Evolutionary conservation across 64 coral and sea anemone genomes (phyloP).

Genomic region (Dendronephthya gigantea): DNA sequence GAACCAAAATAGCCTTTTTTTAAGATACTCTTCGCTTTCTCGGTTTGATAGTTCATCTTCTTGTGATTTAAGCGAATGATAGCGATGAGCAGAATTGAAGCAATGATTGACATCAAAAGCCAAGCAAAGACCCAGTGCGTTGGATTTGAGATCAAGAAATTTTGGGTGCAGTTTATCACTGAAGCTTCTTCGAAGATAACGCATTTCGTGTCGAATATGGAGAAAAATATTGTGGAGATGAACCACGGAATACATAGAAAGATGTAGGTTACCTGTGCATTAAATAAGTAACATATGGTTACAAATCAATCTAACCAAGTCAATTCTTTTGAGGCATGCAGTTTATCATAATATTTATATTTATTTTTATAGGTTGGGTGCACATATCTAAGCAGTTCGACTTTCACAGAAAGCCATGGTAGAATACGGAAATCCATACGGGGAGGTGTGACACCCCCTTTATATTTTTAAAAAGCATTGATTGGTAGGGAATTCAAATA

Average conservation of each 20-base stretch:
- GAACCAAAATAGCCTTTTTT: not conserved
- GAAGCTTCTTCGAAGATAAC: not conserved
- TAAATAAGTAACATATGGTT: too few relatives aligned
- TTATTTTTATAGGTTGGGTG: too few relatives aligned
- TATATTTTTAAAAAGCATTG: too few relatives aligned
- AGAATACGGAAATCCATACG: too few relatives aligned
- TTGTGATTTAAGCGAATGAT: not conserved
- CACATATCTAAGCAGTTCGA: too few relatives aligned
- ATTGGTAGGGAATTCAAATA: too few relatives aligned
- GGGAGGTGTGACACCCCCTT: too few relatives aligned
- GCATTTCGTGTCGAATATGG: not conserved
- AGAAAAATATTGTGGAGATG: not conserved
- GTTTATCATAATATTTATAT: too few relatives aligned
- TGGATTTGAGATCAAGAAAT: not conserved
- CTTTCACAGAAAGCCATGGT: too few relatives aligned
- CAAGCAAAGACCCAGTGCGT: not conserved
- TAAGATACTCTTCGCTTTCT: not conserved
- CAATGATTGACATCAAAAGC: not conserved
- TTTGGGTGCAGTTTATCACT: not conserved
- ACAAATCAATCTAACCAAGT: too few relatives aligned
- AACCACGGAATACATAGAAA: not conserved
- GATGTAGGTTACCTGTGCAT: not conserved
- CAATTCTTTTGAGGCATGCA: too few relatives aligned
- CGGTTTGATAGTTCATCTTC: not conserved
- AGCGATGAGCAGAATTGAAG: not conserved